Evolutionary conservation across 2,113 vertebrate genomes (phyloP), one percentile per base, ranked within the genome.

Genomic region (Picathartes gymnocephalus): DNA sequence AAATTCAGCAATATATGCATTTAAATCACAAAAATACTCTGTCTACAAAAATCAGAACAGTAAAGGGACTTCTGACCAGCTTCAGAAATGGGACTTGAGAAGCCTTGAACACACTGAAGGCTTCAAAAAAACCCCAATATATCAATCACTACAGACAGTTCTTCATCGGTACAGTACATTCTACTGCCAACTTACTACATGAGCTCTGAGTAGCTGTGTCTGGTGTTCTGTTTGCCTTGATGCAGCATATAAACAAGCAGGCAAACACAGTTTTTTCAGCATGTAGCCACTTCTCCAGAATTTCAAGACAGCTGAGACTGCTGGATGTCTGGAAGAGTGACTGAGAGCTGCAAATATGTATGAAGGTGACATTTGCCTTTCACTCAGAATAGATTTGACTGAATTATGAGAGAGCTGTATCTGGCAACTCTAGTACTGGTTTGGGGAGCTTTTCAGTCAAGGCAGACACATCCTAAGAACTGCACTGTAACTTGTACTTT

Each of bases 1-100:
- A 93, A 96, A 83, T 91, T 73, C 68, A 70, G 83, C 54, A 85
- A 68, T 81, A 94, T 53, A 66, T 80, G 91, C 79, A 95, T 51
- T 64, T 72, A 94, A 92, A 91, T 77, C 50, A 95, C 95, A 86
- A 92, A 73, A 96, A 88, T n/a, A 54, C 35, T 84, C 76, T 22
- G 7, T 17, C 57, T 76, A 56, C 14, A 37, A 81, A 92, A 90
- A 61, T 8, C 17, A 81, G 30, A 83, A 64, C 58, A 68, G 18
- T 17, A 54, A 53, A 58, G 66, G 19, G 70, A 76, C 69, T 91
- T 92, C 35, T 44, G 45, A 85, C n/a, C 31, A 82, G 74, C 57
- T 80, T 56, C 53, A 60, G 19, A 37, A 64, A 80, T 6, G 35
- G 27, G 30, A 71, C 22, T 88, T 80, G 39, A 83, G 50, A 88